Evolutionary conservation across 2,797 vertebrate genomes (phyloP).

Genomic region (Ambastaia sidthimunki): DNA sequence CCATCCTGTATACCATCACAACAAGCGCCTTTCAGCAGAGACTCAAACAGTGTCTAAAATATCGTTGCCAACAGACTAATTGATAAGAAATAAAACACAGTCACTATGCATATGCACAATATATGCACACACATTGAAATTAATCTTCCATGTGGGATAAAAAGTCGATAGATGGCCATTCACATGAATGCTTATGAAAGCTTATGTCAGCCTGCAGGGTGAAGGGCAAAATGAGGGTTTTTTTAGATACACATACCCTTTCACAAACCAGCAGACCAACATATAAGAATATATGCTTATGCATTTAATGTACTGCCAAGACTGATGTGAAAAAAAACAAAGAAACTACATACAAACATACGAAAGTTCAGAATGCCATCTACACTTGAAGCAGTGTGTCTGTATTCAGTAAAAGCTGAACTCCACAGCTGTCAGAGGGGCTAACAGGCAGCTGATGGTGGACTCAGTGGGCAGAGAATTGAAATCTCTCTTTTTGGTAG

Average conservation of each 20-base stretch:
- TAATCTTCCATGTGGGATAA: conserved; percentile 14
- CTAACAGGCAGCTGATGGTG: background rate
- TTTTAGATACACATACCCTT: background rate
- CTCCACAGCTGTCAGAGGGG: conserved; percentile 12
- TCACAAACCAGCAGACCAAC: conserved; percentile 21
- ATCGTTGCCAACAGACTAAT: conserved; percentile 46
- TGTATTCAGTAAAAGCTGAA: background rate
- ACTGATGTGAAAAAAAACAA: conserved; percentile 25
- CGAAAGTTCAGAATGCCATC: background rate
- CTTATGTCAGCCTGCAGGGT: background rate
- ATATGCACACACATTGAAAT: too few relatives aligned
- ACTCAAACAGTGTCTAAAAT: conserved; percentile 65
- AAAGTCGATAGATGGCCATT: conserved; percentile 6
- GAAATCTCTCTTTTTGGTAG: background rate
- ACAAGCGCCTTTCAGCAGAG: conserved; percentile 69
- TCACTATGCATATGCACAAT: conserved; percentile 15
- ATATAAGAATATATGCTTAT: conserved; percentile 7
- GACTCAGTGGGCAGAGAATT: background rate
- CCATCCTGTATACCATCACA: conserved; percentile 73
- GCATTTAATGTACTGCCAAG: conserved; percentile 21
- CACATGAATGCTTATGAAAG: background rate
- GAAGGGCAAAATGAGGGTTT: background rate
- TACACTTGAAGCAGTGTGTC: conserved; percentile 1
- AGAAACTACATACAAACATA: background rate
- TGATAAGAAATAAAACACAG: conserved; percentile 31